Conservation (phyloP, 2,797 vertebrate genomes). For the Lepilemur ruficaudatus region DNA sequence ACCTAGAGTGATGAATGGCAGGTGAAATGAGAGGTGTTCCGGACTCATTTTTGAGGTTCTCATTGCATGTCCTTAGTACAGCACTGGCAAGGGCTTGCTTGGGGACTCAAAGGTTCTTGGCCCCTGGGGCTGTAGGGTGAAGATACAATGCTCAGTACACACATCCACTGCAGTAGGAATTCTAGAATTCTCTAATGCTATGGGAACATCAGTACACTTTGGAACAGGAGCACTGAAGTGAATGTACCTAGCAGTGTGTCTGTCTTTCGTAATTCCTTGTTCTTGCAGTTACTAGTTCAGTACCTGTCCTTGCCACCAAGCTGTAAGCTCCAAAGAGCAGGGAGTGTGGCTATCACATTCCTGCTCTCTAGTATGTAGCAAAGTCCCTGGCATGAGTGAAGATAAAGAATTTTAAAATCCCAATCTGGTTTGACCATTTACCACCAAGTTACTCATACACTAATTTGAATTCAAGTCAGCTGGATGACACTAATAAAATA, state of each 20-base stretch:
- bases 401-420: background rate
- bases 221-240: background rate
- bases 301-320: background rate
- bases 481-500: background rate
- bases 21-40: background rate
- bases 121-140: background rate
- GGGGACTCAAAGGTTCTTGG: background rate
- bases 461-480: background rate
- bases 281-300: background rate
- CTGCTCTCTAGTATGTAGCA: background rate
- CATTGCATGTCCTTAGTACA: background rate
- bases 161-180: background rate
- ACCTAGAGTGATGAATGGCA: background rate
- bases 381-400: background rate
- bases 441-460: background rate
- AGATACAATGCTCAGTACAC: background rate
- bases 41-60: background rate
- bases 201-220: background rate
- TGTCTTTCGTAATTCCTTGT: background rate
- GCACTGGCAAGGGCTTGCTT: background rate
- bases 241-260: background rate
- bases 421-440: background rate
- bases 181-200: background rate
- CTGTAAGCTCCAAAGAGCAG: background rate
- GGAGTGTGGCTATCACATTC: background rate